Base-by-base conservation (phyloP, 2,113 vertebrate species). In the Rhinoptilus africanus region DNA sequence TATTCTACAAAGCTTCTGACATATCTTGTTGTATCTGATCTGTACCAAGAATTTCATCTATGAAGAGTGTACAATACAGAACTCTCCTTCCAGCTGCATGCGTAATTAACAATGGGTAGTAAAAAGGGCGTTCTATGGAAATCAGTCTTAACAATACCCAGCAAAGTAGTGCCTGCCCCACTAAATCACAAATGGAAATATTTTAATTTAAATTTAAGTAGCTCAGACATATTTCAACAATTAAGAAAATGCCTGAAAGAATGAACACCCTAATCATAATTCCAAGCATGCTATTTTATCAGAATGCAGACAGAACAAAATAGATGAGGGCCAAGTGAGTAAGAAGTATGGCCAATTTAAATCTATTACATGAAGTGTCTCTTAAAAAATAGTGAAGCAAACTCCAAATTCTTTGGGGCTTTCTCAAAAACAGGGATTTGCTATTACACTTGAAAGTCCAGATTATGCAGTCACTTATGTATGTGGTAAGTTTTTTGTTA, bases 141-240 rank as follows among this genome's bases (percentile, higher is more conserved):
- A 96, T 86, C 80, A 92, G 87, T 92, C 88, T 95, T 64, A 72
- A 91, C 23, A 95, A 88, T 17, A 96, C 51, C 56, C 92, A 91
- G 77, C 7, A 3, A 88, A 94, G 45, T 59, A 92, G 39, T 84
- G 69, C 69, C 83, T 95, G 80, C 22, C 79, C 67, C 88, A 94
- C 88, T 96, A 97, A 96, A 97, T 94, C 86, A 95, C 85, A 95
- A 95, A 88, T 73, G 81, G 74, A 97, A 97, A 89, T 89, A 94
- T 47, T 83, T 94, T 95, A 95, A 93, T 96, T 96, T 95, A 96
- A 97, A 96, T 91, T 63, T 77, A 97, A 97, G 95, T 73, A 94
- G 75, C 45, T 78, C 88, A 93, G 63, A 90, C 83, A 77, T 92
- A 96, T 87, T 96, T 96, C 57, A 93, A 97, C 93, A 93, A 96